Evolutionary conservation across 2,797 vertebrate species (phyloP), one percentile per base, ranked within the genome.

Genomic region (Emydoidea blandingii): DNA sequence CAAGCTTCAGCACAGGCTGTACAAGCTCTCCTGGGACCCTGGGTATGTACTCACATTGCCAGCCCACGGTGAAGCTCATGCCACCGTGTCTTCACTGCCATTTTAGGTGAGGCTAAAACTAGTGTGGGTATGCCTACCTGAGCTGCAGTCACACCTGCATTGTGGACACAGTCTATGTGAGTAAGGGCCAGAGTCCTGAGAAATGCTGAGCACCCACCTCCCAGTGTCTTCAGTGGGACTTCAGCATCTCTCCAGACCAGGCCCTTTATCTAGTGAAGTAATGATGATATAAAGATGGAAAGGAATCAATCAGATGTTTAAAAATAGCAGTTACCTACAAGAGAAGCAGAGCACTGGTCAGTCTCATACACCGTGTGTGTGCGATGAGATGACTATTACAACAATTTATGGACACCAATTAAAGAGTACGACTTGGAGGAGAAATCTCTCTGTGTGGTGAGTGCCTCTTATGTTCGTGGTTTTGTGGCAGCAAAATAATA

Each of bases 401-500:
- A 65, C 2, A 83, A 5, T 53, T 85, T 85, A 92, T 56, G 31
- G 52, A 91, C 49, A 81, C 3, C 34, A 76, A 19, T 79, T 44
- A 68, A 94, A 93, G 87, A 21, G 5, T 3, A 12, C 18, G 4
- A 81, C 81, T 90, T 94, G 65, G 91, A 94, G 78, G 50, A 31
- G 41, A 92, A 95, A 91, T 16, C 25, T 92, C 37, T 88, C 10
- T 83, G 56, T 88, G 62, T 49, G 49, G 8, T 14, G 54, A 87
- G 31, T 44, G 50, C 19, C 56, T 86, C 82, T 81, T 85, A 12
- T 81, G 31, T 37, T 89, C 85, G 89, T 54, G 91, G 89, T 88
- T 96, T 95, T 93, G 83, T 3, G 2, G 53, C 56, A 95, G 68
- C 29, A 96, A 95, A 97, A 93, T 62, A 57, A 88, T 62, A 92